These are phyloP conservation scores for Enhydra lutris DNA, from an alignment of 2,113 vertebrate species.

Conservation along the genomic window DNA sequence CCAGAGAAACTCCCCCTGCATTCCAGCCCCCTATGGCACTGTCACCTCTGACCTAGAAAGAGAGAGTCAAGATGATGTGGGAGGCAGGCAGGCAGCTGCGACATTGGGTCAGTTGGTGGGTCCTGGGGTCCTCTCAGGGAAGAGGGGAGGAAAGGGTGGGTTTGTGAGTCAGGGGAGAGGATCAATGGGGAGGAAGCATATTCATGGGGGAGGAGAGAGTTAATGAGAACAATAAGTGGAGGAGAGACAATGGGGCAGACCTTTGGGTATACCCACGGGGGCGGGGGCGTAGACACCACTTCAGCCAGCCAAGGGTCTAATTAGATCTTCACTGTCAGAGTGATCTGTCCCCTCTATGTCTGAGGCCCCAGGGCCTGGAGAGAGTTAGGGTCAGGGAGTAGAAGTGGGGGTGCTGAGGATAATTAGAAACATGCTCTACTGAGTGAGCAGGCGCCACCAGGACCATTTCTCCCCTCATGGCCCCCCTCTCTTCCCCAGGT, in stretches of 20 bases:
- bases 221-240: not conserved
- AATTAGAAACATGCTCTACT: slow-evolving; percentile 61
- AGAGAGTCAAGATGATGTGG: not conserved
- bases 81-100: not conserved
- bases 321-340: not conserved
- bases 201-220: not conserved
- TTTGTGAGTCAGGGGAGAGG: not conserved
- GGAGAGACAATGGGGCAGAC: not conserved
- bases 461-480: not conserved
- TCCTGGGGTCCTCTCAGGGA: not conserved
- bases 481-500: not conserved
- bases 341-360: not conserved
- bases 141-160: not conserved
- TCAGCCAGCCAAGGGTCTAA: not conserved
- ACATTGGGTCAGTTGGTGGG: not conserved
- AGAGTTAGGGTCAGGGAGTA: slow-evolving; percentile 38
- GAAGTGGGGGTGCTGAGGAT: not conserved
- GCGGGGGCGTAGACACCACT: not conserved
- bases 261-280: not conserved
- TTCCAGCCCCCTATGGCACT: not conserved
- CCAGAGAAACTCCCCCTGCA: not conserved
- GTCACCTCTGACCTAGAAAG: slow-evolving; percentile 6
- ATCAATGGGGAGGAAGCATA: not conserved
- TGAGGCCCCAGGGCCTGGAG: slow-evolving; percentile 18
- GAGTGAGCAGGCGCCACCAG: slow-evolving; percentile 31